These are phyloP conservation scores for Odontocolon sp. DNA, from an alignment of 2,888 invertebrate genomes.

Conservation along the genomic window DNA sequence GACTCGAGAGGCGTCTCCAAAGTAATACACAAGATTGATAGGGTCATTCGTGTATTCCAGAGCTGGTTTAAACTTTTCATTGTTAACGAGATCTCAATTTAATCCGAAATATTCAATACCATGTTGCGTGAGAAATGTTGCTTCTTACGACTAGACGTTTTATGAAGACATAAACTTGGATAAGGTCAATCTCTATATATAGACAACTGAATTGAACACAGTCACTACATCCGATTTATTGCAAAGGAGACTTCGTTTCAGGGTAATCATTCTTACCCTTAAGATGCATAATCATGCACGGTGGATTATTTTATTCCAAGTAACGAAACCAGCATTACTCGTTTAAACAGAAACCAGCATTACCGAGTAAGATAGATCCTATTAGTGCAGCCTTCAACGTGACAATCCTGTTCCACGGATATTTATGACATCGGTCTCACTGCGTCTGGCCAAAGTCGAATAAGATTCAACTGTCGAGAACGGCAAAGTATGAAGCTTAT, in stretches of 20 bases:
- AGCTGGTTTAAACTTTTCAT: not conserved
- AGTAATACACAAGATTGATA: not conserved
- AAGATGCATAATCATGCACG: not conserved
- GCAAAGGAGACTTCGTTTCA: not conserved
- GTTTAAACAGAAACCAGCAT: constrained; percentile 18
- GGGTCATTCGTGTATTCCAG: not conserved
- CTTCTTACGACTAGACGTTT: not conserved
- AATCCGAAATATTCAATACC: not conserved
- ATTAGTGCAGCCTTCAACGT: constrained; percentile 47
- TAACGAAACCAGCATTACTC: constrained; percentile 18
- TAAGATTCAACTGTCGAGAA: constrained; percentile 28
- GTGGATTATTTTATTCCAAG: constrained; percentile 33
- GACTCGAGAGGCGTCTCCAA: not conserved
- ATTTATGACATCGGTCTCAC: constrained; percentile 56
- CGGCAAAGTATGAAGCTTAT: not conserved
- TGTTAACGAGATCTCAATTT: not conserved
- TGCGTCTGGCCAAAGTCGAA: constrained; percentile 20
- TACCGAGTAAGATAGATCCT: constrained; percentile 51
- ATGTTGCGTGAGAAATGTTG: not conserved
- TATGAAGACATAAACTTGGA: not conserved
- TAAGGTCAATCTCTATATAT: no score
- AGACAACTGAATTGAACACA: no score
- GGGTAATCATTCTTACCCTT: not conserved
- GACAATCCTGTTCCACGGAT: constrained; percentile 51
- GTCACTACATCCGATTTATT: no score